Conservation (phyloP, 2,797 vertebrate genomes). For the Sebastes steindachneri region DNA sequence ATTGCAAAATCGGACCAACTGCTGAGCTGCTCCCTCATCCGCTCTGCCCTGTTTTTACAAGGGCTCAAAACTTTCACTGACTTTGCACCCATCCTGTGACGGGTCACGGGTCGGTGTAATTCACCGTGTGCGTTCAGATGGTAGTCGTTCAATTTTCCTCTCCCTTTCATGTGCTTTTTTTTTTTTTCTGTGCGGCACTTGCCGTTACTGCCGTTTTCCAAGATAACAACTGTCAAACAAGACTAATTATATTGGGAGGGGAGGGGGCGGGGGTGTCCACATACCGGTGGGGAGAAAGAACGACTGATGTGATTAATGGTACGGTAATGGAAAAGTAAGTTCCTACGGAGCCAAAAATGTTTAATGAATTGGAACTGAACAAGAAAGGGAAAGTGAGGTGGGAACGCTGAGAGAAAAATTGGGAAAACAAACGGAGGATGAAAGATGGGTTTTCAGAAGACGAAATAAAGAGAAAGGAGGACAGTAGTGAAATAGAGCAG, state of each 20-base stretch:
- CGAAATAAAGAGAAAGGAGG: constrained; percentile 3
- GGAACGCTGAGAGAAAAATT: constrained; percentile 18
- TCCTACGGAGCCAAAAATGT: constrained; percentile 45
- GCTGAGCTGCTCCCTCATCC: constrained; percentile 37
- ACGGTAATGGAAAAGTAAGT: constrained; percentile 68
- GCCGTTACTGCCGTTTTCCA: constrained; percentile 72
- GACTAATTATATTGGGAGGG: constrained; percentile 70
- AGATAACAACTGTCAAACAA: constrained; percentile 81
- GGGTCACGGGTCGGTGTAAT: constrained; percentile 46
- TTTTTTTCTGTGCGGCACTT: constrained; percentile 49
- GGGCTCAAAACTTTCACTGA: constrained; percentile 17
- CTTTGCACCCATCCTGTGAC: constrained; percentile 33
- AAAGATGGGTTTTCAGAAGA: constrained; percentile 36
- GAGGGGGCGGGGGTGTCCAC: constrained; percentile 38
- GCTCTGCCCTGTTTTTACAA: constrained; percentile 53
- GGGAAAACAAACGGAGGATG: constrained; percentile 43
- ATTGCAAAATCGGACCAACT: constrained; percentile 31
- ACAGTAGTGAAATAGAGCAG: background rate
- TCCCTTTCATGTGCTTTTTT: constrained; percentile 44
- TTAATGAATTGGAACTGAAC: constrained; percentile 68
- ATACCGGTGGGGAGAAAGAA: constrained; percentile 36
- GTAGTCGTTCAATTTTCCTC: constrained; percentile 57
- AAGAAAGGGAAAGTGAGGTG: constrained; percentile 56
- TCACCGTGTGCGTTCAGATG: constrained; percentile 60
- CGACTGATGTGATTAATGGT: constrained; percentile 67